Evolutionary conservation across 2,113 vertebrate species (phyloP), one percentile per base, ranked within the genome.

Genomic region (Spilogale gracilis): DNA sequence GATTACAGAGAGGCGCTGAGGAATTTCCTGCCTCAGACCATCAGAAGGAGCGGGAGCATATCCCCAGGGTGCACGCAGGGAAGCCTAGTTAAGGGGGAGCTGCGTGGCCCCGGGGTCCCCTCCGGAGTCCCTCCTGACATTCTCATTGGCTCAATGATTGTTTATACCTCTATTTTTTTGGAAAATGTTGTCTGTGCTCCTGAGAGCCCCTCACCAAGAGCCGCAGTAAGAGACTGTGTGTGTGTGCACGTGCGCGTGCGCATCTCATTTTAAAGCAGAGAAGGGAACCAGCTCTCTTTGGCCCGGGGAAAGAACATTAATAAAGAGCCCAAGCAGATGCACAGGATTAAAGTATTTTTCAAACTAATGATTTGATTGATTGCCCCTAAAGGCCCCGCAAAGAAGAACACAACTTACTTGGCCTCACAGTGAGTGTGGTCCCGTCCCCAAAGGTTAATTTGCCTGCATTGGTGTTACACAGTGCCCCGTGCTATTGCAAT

Each of bases 291-390:
- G 82, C 76, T 94, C 71, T 90, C 67, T 95, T 58, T 93, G 95
- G 94, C 92, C 83, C 11, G 69, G 89, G 93, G 89, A 97, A 89
- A 93, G 93, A 97, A 93, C 85, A 97, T 96, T 94, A 97, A 97
- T 97, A 97, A 98, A 98, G 82, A 97, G 32, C 94, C 79, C 89
- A 96, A 94, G 96, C 92, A 96, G 96, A 98, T 97, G 96, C 93
- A 93, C 67, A 94, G 93, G 91, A 98, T 98, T 98, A 98, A 98
- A 97, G 95, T 96, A 89, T 91, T 96, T 97, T 98, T 98, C 94
- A 97, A 94, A 91, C 54, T 76, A 98, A 98, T 93, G 93, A 97
- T 97, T 97, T 98, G 96, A 98, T 96, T 93, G 96, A 96, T 97
- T 97, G 91, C 74, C 81, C 96, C 97, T 89, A 43, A 95, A 94